Base-by-base conservation (phyloP, 2,888 invertebrate species). In the Norana najaformis region DNA sequence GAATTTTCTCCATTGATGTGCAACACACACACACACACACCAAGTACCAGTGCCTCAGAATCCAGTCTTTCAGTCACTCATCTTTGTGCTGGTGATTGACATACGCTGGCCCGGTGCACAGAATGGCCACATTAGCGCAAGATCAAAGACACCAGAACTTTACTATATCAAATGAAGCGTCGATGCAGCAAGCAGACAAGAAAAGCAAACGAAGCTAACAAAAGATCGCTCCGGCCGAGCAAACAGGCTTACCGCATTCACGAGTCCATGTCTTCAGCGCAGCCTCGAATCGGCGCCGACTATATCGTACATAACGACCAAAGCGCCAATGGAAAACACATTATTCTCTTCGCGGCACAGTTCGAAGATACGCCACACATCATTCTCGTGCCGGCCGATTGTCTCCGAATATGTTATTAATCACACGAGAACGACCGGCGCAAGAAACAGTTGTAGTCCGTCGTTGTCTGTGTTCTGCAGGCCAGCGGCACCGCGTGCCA, bases 81-180 rank as follows among this genome's bases (percentile, higher is more conserved):
- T 69, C 69, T 69, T 69, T 69, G 69, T 69, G 69, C n/a, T n/a
- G 30, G 69, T 69, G 69, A 69, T 69, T 69, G 69, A n/a, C 69
- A 69, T 69, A 69, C 69, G 69, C 69, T 69, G 30, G n/a, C 69
- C 69, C n/a, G 69, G 69, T 13, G 13, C 69, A 69, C 69, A 69
- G 69, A 69, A 69, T 69, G 69, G 69, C 69, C 69, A 69, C 69
- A 69, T 69, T 69, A 69, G 69, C 69, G 69, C 30, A 69, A 69
- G 69, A 69, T 69, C 69, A 69, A 69, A 69, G 69, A 69, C 69
- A 69, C 69, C 69, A 69, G 69, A 69, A 69, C 69, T 69, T 69
- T 69, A 69, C 69, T 30, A 69, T 69, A 69, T 69, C 69, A 69
- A 69, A n/a, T n/a, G 69, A 69, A 69, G 69, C 30, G 69, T 69